A percentile compares a stretch with the other conserved stretches of the same genome.
Evolutionary conservation across 2,113 vertebrate species (phyloP).

Genomic region (Stictonetta naevosa): DNA sequence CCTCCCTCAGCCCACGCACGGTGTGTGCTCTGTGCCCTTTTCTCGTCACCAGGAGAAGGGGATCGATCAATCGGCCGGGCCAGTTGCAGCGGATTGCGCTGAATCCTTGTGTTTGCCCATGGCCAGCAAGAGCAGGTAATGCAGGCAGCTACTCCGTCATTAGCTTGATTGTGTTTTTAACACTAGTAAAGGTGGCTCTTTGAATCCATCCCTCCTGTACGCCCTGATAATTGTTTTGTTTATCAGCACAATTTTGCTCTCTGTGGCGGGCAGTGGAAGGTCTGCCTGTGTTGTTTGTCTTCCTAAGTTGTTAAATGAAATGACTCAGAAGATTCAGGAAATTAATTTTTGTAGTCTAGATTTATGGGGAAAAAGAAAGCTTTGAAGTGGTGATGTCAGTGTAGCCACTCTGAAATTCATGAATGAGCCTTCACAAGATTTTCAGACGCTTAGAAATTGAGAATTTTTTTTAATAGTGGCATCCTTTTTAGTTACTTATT

Average conservation of each 20-base stretch:
- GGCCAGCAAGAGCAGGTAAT: not conserved
- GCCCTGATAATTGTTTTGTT: slow-evolving; percentile 54
- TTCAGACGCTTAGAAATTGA: slow-evolving; percentile 27
- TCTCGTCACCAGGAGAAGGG: rapidly evolving
- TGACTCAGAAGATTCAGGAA: slow-evolving; percentile 60
- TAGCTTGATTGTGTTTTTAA: slow-evolving; percentile 32
- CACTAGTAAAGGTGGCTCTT: slow-evolving; percentile 7
- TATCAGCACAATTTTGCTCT: slow-evolving; percentile 23
- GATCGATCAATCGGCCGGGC: rapidly evolving
- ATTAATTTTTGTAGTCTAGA: slow-evolving; percentile 61
- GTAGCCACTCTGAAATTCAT: slow-evolving; percentile 34
- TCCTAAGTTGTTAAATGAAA: slow-evolving; percentile 59
- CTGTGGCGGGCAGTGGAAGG: not conserved
- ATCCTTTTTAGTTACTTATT: slow-evolving; percentile 30
- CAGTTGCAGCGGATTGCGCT: rapidly evolving
- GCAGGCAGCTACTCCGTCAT: not conserved
- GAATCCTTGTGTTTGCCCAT: not conserved
- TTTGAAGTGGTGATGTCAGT: slow-evolving; percentile 47
- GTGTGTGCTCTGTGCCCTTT: not conserved
- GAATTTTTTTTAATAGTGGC: not conserved
- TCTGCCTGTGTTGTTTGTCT: slow-evolving; percentile 29
- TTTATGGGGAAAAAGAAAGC: not conserved
- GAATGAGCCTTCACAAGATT: not conserved
- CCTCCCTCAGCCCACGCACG: rapidly evolving
- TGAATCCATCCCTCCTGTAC: slow-evolving; percentile 22